Evolutionary conservation across 2,888 invertebrate genomes (phyloP).

Genomic region (Drosophila maculinotata): DNA sequence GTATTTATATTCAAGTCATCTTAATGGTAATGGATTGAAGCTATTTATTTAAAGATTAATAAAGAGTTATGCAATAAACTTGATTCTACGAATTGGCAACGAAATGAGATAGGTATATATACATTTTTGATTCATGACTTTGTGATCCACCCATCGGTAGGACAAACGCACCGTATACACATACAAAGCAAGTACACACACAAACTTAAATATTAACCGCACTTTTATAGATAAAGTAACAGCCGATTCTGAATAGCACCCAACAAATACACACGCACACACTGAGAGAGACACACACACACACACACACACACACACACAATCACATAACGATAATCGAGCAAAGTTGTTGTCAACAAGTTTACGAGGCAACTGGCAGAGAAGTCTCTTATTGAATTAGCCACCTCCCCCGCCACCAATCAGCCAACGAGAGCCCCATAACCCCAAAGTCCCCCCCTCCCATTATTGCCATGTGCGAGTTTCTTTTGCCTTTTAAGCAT

Average conservation of each 20-base stretch:
- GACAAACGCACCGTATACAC: constrained; percentile 17
- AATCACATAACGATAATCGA: constrained; percentile 49
- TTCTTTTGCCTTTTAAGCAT: constrained; percentile 74
- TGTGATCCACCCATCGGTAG: constrained; percentile 28
- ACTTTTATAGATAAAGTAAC: constrained; percentile 74
- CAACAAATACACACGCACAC: constrained; percentile 32
- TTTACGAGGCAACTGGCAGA: constrained; percentile 53
- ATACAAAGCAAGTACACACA: constrained; percentile 1
- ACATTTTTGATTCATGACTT: constrained; percentile 32
- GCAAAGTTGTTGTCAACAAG: constrained; percentile 78
- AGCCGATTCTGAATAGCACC: constrained; percentile 67
- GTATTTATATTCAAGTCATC: too few species aligned
- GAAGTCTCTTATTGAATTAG: constrained; percentile 31
- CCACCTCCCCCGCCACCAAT: constrained; percentile 35
- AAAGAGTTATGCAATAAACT: background rate
- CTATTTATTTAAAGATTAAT: background rate
- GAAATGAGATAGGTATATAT: background rate
- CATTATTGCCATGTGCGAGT: constrained; percentile 51
- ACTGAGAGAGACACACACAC: constrained; percentile 23
- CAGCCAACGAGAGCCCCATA: constrained; percentile 31
- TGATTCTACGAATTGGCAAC: background rate
- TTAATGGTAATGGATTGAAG: too few species aligned
- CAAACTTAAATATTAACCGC: constrained; percentile 30
- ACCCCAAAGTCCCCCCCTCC: constrained; percentile 6
- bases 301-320: constrained; percentile 13